These are phyloP conservation scores for Peribatodes rhomboidaria DNA, from an alignment of 2,888 invertebrate species.

Conservation along the genomic window DNA sequence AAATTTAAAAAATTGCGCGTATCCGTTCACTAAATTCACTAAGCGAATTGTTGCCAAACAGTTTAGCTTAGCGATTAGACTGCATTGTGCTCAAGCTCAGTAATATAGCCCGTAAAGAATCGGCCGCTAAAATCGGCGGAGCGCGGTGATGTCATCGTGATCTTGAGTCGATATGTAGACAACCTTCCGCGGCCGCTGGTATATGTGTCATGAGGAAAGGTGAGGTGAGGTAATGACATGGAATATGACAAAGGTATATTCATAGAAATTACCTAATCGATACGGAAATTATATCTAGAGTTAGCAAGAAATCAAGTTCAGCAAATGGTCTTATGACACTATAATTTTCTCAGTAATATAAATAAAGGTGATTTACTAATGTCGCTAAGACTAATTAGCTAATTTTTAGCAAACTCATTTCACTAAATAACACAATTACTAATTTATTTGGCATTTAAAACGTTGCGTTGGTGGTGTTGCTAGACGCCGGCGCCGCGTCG, in stretches of 20 bases:
- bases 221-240: conserved; percentile 30
- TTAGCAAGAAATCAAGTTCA: conserved; percentile 15
- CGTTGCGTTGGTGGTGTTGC: conserved; percentile 11
- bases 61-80: background rate
- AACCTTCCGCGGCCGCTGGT: conserved; percentile 26
- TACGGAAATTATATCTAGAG: conserved; percentile 18
- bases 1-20: too few relatives aligned
- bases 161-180: conserved; percentile 40
- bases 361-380: conserved; percentile 9
- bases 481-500: conserved; percentile 39
- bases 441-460: conserved; percentile 21
- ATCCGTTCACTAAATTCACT: too few relatives aligned
- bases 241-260: conserved; percentile 12
- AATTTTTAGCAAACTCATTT: conserved; percentile 22
- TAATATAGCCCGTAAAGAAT: conserved; percentile 31
- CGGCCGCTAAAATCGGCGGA: conserved; percentile 47
- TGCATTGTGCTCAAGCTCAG: conserved; percentile 7
- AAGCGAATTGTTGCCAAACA: background rate
- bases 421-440: background rate
- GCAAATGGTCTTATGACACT: background rate
- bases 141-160: conserved; percentile 49
- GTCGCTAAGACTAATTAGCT: background rate
- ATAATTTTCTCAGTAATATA: background rate
- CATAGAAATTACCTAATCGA: conserved; percentile 20
- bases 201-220: conserved; percentile 25